phyloP scores from a whole-genome alignment of 1,140 invertebrate genomes.

The Rhopalosiphum padi region DNA sequence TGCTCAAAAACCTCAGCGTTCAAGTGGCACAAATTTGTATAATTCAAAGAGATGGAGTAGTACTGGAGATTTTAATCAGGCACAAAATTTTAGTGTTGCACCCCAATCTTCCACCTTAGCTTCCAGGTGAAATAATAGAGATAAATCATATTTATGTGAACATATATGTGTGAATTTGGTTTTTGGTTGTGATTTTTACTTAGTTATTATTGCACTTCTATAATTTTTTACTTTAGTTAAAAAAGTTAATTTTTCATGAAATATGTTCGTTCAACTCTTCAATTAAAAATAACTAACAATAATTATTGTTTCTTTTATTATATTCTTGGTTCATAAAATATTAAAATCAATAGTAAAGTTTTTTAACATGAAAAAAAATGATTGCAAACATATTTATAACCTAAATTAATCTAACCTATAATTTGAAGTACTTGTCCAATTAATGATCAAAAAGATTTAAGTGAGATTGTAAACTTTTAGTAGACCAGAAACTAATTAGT shows the following conservation, averaged over 20 bases:
- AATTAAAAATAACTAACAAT: not conserved
- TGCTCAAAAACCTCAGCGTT: constrained; percentile 59
- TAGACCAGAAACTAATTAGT: too few species aligned
- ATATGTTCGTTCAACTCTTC: not conserved
- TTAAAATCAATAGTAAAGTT: not conserved
- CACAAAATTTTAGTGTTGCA: constrained; percentile 62
- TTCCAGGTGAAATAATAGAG: constrained; percentile 59
- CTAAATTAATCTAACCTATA: not conserved
- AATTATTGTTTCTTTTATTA: not conserved
- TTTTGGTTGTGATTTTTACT: constrained; percentile 5
- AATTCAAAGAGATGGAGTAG: constrained; percentile 83
- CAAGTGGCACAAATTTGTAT: constrained; percentile 59
- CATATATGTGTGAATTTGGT: not conserved
- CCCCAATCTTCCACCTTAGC: constrained; percentile 58
- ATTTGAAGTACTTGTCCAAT: not conserved
- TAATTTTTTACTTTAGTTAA: not conserved
- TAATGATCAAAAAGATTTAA: not conserved
- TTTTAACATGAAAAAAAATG: not conserved
- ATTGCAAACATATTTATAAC: not conserved
- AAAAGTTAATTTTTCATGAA: not conserved
- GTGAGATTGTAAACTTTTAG: too few species aligned
- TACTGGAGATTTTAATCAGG: constrained; percentile 76
- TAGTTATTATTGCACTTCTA: not conserved
- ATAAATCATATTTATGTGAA: not conserved
- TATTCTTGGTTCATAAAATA: too few species aligned